Percentiles rank a stretch among this genome's conserved stretches.
Conservation (phyloP, 2,113 vertebrate species). For the Entosphenus tridentatus region DNA sequence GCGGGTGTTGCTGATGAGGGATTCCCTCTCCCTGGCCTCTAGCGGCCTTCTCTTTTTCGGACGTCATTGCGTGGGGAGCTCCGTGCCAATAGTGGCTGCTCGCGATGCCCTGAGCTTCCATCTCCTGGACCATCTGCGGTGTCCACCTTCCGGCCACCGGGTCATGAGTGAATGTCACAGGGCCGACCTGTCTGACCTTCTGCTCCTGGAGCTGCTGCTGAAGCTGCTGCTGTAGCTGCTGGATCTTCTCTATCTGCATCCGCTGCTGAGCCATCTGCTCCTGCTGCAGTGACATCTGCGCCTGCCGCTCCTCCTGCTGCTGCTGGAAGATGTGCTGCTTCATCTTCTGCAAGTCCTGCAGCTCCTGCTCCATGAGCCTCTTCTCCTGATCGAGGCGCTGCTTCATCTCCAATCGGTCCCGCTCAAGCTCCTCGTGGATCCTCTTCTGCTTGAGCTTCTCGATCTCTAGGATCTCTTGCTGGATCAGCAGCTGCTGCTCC, state of each 20-base stretch:
- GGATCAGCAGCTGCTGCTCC: constrained; percentile 26
- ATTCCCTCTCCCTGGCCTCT: no score
- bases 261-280: constrained; percentile 89
- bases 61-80: no score
- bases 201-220: constrained; percentile 91
- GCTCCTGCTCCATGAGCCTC: constrained; percentile 68
- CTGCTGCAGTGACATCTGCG: constrained; percentile 68
- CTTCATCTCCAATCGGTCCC: constrained; percentile 69
- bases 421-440: constrained; percentile 76
- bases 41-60: no score
- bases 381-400: constrained; percentile 86
- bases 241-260: constrained; percentile 85
- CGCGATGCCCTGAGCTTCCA: no score
- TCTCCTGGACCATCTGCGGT: no score
- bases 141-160: not conserved
- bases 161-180: not conserved
- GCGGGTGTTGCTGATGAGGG: no score
- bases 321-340: constrained; percentile 93
- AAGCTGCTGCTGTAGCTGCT: constrained; percentile 81
- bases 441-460: constrained; percentile 75
- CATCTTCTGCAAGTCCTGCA: constrained; percentile 83
- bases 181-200: constrained; percentile 24
- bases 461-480: constrained; percentile 69
- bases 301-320: constrained; percentile 78
- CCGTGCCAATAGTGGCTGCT: no score